phyloP scores from a whole-genome alignment of 30 jellyfish, hydroid and myxozoan species.

The Clytia hemisphaerica region DNA sequence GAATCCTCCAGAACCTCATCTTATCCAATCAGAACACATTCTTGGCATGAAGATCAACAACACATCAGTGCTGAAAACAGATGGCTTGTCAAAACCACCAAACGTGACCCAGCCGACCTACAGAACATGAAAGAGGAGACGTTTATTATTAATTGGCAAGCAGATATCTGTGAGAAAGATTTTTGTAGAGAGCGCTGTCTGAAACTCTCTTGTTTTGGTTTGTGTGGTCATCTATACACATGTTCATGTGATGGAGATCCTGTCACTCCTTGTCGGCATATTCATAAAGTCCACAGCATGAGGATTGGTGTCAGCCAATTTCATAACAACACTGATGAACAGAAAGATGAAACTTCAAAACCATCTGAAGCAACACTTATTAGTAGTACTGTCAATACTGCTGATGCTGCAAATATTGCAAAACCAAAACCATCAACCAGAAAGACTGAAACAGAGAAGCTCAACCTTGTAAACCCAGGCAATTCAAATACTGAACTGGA shows the following conservation, averaged over 20 bases:
- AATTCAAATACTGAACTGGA: no score
- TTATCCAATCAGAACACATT: conserved; percentile 10
- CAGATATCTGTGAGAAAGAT: conserved; percentile 30
- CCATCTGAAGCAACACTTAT: neutral
- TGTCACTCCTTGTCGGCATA: conserved; percentile 30
- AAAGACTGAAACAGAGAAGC: neutral
- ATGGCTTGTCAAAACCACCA: conserved; percentile 34
- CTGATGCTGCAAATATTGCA: neutral
- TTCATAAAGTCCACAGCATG: conserved; percentile 32
- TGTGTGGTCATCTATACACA: conserved; percentile 26
- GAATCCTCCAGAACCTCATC: conserved; percentile 24
- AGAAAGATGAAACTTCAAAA: neutral
- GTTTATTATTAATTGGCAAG: conserved; percentile 23
- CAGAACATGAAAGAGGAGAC: conserved; percentile 22
- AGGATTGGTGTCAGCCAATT: conserved; percentile 24
- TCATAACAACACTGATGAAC: neutral
- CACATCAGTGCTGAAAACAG: conserved; percentile 18
- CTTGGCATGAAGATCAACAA: conserved; percentile 27
- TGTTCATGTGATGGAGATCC: conserved; percentile 25
- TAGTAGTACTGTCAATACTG: neutral
- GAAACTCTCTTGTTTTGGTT: conserved; percentile 34
- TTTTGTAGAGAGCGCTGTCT: conserved; percentile 31
- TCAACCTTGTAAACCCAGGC: neutral
- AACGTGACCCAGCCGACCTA: conserved; percentile 31
- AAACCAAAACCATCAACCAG: no score